Evolutionary conservation across 2,888 invertebrate species (phyloP).

Genomic region (Tachystola acroxantha): DNA sequence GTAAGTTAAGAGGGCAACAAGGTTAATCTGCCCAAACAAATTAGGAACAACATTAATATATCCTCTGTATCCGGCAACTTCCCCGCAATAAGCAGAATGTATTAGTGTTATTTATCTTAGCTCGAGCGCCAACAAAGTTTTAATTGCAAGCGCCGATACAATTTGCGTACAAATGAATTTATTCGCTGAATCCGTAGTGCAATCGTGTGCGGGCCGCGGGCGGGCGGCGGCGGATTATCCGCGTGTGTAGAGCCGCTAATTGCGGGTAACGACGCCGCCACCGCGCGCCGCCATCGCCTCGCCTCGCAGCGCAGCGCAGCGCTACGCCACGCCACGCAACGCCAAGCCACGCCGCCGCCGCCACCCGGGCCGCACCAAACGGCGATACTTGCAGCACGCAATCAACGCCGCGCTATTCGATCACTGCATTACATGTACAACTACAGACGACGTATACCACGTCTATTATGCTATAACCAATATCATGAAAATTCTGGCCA

Average conservation of each 20-base stretch:
- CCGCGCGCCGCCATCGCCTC: constrained; percentile 15
- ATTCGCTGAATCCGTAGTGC: constrained; percentile 74
- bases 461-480: not conserved
- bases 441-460: not conserved
- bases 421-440: constrained; percentile 5
- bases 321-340: constrained; percentile 11
- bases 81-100: constrained; percentile 75
- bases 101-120: constrained; percentile 78
- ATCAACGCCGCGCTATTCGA: constrained; percentile 17
- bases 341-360: too few relatives aligned
- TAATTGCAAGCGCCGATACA: constrained; percentile 78
- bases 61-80: constrained; percentile 71
- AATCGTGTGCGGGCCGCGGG: constrained; percentile 45
- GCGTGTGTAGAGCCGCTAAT: constrained; percentile 71
- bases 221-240: constrained; percentile 54
- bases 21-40: constrained; percentile 73
- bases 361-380: constrained; percentile 9
- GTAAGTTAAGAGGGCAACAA: constrained; percentile 57
- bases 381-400: constrained; percentile 13
- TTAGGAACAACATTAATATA: constrained; percentile 76
- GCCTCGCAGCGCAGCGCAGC: constrained; percentile 14
- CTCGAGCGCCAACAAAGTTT: constrained; percentile 75
- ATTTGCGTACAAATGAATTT: constrained; percentile 78
- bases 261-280: constrained; percentile 61
- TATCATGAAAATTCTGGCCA: too few relatives aligned